phyloP scores from a whole-genome alignment of 1,140 invertebrate genomes.

The Mizuhopecten yessoensis region DNA sequence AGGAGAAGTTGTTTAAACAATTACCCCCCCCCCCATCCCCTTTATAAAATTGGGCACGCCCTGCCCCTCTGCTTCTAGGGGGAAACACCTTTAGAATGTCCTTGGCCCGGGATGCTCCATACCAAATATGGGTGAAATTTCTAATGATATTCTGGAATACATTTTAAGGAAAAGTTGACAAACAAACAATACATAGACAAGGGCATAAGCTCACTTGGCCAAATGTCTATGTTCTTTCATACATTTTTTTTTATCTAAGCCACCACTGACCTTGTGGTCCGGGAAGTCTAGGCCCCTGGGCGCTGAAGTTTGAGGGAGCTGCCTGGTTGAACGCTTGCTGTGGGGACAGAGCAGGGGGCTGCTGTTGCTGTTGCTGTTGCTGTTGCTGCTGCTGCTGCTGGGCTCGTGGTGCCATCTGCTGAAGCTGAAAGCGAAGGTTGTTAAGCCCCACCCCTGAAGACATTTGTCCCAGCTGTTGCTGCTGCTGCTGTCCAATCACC shows the following conservation, averaged over 20 bases:
- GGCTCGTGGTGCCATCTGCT: constrained; percentile 65
- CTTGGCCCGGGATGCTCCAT: too few species aligned
- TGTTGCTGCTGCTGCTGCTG: constrained; percentile 88
- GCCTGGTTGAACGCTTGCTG: constrained; percentile 55
- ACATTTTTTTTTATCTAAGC: background rate
- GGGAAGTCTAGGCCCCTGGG: constrained; percentile 67
- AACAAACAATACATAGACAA: too few species aligned
- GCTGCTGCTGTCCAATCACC: constrained; percentile 32
- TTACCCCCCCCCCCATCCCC: too few species aligned
- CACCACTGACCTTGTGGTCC: constrained; percentile 66
- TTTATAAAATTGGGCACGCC: too few species aligned
- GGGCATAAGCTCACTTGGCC: too few species aligned
- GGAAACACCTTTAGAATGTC: too few species aligned
- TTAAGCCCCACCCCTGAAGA: constrained; percentile 6
- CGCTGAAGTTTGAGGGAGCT: constrained; percentile 55
- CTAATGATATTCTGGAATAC: too few species aligned
- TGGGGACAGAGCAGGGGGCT: constrained; percentile 71
- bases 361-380: constrained; percentile 87
- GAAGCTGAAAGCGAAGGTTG: constrained; percentile 53
- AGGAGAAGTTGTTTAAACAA: too few species aligned
- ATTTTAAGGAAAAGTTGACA: too few species aligned
- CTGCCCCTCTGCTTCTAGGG: too few species aligned
- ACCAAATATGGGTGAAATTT: too few species aligned
- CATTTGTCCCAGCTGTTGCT: constrained; percentile 51
- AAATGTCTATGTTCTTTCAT: too few species aligned